Conservation (phyloP, 2,113 vertebrate genomes). For the Camelus bactrianus region DNA sequence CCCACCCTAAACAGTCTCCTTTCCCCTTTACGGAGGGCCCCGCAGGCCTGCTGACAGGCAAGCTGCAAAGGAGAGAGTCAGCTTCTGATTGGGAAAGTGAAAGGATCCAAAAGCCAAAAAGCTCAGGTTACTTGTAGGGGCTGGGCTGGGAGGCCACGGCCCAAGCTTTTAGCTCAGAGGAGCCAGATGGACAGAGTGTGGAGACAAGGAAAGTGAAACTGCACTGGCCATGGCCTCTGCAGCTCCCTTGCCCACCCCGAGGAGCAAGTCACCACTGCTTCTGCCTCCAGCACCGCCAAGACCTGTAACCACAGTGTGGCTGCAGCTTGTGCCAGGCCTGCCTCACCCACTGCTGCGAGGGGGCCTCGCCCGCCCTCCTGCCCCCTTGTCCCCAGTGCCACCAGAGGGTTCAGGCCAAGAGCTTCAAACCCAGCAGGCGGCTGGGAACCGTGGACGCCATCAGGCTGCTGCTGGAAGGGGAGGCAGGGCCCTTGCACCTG, state of each 20-base stretch:
- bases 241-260: too few species aligned
- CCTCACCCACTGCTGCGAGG: neutral
- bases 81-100: neutral
- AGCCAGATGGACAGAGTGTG: neutral
- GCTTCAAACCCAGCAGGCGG: neutral
- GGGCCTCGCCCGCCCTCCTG: neutral
- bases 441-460: accelerated
- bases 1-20: neutral
- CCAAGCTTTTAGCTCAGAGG: neutral
- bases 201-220: neutral
- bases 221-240: neutral
- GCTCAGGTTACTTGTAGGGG: neutral
- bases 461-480: neutral
- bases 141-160: neutral
- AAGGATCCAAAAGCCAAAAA: neutral
- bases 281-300: neutral
- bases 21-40: neutral
- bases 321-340: neutral
- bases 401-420: neutral
- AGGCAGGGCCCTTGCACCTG: neutral
- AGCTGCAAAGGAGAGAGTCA: neutral
- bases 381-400: neutral
- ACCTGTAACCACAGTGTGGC: neutral
- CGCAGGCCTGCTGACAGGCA: neutral
- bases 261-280: neutral